Percentiles rank a stretch among this genome's conserved stretches.
Evolutionary conservation across 2,888 invertebrate species (phyloP).

Genomic region (Drosophila mayaguana): DNA sequence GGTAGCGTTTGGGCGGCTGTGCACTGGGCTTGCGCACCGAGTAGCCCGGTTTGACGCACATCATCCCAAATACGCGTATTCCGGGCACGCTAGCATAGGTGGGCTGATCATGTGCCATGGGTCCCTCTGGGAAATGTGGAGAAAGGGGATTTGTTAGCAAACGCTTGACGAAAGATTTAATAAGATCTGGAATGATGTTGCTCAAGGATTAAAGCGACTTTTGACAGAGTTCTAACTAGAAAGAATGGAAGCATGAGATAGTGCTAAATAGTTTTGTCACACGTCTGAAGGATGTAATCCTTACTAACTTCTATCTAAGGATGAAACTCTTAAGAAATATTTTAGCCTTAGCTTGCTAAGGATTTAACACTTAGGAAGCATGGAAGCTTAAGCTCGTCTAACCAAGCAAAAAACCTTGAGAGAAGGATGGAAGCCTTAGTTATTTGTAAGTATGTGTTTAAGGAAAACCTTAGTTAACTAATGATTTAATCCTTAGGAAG

Average conservation of each 20-base stretch:
- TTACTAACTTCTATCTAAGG: too few species aligned
- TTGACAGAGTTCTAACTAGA: too few species aligned
- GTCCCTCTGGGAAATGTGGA: slow-evolving; percentile 89
- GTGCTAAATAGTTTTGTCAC: too few species aligned
- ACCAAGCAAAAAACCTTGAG: too few species aligned
- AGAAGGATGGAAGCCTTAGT: too few species aligned
- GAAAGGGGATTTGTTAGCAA: background rate
- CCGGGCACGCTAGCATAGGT: slow-evolving; percentile 97
- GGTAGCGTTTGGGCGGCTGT: slow-evolving; percentile 84
- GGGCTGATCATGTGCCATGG: slow-evolving; percentile 97
- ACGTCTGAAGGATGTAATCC: too few species aligned
- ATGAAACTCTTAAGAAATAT: background rate
- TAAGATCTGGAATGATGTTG: background rate
- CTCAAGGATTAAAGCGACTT: background rate
- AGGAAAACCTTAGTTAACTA: too few species aligned
- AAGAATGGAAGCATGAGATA: too few species aligned
- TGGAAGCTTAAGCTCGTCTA: too few species aligned
- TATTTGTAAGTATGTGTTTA: too few species aligned
- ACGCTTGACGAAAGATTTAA: background rate
- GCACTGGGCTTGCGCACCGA: slow-evolving; percentile 83
- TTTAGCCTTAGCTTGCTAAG: background rate
- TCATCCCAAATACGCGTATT: slow-evolving; percentile 97
- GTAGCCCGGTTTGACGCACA: slow-evolving; percentile 90
- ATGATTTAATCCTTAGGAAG: too few species aligned
- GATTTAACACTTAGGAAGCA: background rate